Percentiles rank a stretch among this genome's conserved stretches.
Conservation (phyloP, 1,140 invertebrate genomes). For the Drosophila busckii region DNA sequence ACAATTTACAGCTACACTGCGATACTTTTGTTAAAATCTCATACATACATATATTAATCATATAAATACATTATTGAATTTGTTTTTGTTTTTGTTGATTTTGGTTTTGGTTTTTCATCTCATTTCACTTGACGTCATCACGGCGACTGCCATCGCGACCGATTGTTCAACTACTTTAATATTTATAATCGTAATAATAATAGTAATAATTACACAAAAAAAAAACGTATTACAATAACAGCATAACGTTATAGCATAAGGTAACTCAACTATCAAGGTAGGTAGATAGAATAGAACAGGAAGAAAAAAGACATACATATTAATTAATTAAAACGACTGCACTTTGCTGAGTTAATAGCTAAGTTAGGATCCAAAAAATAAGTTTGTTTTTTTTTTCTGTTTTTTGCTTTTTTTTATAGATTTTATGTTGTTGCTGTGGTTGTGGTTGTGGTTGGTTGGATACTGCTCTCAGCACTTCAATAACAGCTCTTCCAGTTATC, state of each 20-base stretch:
- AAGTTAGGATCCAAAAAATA: not conserved
- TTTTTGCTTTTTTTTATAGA: not conserved
- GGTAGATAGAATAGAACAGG: constrained; percentile 75
- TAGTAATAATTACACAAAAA: constrained; percentile 67
- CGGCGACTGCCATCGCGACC: constrained; percentile 27
- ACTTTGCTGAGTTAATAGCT: constrained; percentile 41
- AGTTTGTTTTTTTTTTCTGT: not conserved
- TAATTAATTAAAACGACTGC: constrained; percentile 72
- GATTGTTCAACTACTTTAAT: constrained; percentile 61
- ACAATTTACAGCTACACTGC: no score
- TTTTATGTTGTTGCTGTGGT: not conserved
- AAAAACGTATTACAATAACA: constrained; percentile 76
- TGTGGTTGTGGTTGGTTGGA: not conserved
- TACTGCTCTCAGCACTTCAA: no score
- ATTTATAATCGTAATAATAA: constrained; percentile 54
- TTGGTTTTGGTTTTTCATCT: constrained; percentile 38
- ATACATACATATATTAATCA: constrained; percentile 74
- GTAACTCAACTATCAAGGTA: constrained; percentile 75
- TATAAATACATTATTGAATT: constrained; percentile 75
- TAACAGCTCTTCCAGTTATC: not conserved
- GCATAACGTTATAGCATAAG: constrained; percentile 71
- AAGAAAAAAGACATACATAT: constrained; percentile 77
- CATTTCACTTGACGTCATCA: constrained; percentile 31
- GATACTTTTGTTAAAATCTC: constrained; percentile 63
- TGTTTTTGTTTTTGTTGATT: constrained; percentile 38